Percentiles rank a stretch among this genome's conserved stretches.
Evolutionary conservation across 2,797 vertebrate genomes (phyloP).

Genomic region (Sphenodon punctatus): DNA sequence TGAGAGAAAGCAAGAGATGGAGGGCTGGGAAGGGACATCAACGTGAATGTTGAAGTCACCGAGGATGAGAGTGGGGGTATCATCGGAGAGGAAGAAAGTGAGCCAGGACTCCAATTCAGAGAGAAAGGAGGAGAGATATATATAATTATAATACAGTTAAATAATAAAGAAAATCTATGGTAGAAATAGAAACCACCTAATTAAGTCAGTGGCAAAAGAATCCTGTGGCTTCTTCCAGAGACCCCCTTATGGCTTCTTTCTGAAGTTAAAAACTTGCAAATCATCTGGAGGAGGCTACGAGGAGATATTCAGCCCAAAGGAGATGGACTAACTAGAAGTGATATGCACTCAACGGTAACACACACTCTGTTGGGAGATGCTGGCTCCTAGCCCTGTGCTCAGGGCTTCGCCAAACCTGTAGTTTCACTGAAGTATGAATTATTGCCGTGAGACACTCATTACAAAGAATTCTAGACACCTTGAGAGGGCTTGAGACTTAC

Average conservation of each 20-base stretch:
- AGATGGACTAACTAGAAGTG: rapidly evolving
- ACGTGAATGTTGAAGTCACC: too few species aligned
- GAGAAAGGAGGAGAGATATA: too few species aligned
- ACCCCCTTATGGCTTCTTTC: background rate
- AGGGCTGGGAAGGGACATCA: too few species aligned
- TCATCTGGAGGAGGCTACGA: background rate
- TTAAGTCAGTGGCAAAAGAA: background rate
- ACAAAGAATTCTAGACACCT: background rate
- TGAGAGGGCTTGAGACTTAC: background rate
- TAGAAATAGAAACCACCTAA: background rate
- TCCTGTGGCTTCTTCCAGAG: background rate
- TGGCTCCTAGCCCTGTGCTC: rapidly evolving
- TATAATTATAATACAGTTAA: background rate
- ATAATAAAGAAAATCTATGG: background rate
- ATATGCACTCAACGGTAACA: too few species aligned
- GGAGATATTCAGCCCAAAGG: too few species aligned
- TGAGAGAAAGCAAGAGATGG: too few species aligned
- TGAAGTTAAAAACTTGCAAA: background rate
- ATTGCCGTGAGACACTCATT: background rate
- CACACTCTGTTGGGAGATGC: rapidly evolving
- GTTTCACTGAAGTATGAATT: background rate
- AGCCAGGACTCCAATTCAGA: too few species aligned
- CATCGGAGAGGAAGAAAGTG: too few species aligned
- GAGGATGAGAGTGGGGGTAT: too few species aligned
- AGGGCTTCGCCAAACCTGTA: background rate